Evolutionary conservation across 2,888 invertebrate genomes (phyloP).

Genomic region (Exocentrus adspersus): DNA sequence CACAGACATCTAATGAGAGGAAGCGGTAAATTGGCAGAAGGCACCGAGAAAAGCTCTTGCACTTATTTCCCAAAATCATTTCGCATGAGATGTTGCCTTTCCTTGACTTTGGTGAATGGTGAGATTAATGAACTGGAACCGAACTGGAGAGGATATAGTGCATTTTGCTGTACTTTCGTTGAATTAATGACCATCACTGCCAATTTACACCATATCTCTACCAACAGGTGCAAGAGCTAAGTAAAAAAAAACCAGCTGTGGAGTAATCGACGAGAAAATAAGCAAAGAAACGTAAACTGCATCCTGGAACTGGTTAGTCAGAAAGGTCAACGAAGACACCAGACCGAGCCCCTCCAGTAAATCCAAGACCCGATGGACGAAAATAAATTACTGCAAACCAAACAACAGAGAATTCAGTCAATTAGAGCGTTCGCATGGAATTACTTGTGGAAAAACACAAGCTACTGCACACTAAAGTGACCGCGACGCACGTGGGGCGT

Average conservation of each 20-base stretch:
- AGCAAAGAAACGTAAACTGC: neutral
- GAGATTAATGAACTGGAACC: too few species aligned
- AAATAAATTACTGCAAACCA: conserved; percentile 4
- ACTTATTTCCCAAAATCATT: too few species aligned
- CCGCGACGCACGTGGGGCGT: conserved; percentile 27
- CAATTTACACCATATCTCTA: neutral
- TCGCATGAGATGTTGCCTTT: too few species aligned
- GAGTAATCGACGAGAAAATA: neutral
- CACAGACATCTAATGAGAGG: too few species aligned
- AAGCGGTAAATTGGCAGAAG: too few species aligned
- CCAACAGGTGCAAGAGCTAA: neutral
- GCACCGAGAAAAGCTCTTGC: too few species aligned
- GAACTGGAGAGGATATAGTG: too few species aligned
- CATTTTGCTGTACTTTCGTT: too few species aligned
- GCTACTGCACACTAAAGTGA: conserved; percentile 26
- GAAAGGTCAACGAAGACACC: neutral
- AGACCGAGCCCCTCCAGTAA: neutral
- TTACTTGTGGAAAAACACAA: conserved; percentile 17
- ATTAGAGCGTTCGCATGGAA: conserved; percentile 5
- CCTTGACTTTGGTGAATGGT: too few species aligned
- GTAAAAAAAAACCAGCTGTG: too few species aligned
- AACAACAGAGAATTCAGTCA: neutral
- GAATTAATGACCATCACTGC: neutral
- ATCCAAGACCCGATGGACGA: neutral
- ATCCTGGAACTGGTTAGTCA: conserved; percentile 3